Conservation (phyloP, 2,113 vertebrate species). For the Chlorocebus sabaeus region DNA sequence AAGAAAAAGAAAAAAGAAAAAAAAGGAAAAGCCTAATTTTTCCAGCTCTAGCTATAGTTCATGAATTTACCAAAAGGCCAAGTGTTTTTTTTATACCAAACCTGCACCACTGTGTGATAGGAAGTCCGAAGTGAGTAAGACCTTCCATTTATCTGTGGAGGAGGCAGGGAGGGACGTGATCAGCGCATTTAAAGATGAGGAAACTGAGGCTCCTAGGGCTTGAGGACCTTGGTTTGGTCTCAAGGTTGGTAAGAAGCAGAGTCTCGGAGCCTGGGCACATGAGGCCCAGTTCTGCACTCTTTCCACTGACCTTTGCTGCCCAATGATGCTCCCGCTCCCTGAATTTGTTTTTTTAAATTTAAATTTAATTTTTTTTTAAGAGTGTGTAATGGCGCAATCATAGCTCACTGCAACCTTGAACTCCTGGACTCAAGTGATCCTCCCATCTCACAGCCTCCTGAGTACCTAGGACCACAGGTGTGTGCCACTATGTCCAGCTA, state of each 20-base stretch:
- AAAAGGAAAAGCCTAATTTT: neutral
- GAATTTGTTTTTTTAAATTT: neutral
- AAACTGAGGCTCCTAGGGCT: neutral
- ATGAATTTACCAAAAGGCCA: neutral
- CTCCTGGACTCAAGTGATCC: neutral
- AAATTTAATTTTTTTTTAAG: neutral
- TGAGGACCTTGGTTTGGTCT: neutral
- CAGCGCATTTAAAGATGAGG: neutral
- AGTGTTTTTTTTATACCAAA: neutral
- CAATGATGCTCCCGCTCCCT: neutral
- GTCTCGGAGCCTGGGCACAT: fast-evolving
- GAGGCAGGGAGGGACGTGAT: neutral
- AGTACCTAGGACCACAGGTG: neutral
- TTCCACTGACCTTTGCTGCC: neutral
- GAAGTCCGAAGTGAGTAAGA: neutral
- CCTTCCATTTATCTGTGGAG: neutral
- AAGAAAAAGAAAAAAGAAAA: too few relatives aligned
- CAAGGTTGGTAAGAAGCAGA: neutral
- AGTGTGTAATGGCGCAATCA: neutral
- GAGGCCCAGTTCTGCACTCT: neutral
- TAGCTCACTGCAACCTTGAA: neutral
- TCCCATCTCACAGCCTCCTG: too few relatives aligned
- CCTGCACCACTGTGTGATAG: neutral
- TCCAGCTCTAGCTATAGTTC: neutral
- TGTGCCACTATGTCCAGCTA: neutral